phyloP scores from a whole-genome alignment of 2,888 invertebrate genomes.

The Ellobium chinense region DNA sequence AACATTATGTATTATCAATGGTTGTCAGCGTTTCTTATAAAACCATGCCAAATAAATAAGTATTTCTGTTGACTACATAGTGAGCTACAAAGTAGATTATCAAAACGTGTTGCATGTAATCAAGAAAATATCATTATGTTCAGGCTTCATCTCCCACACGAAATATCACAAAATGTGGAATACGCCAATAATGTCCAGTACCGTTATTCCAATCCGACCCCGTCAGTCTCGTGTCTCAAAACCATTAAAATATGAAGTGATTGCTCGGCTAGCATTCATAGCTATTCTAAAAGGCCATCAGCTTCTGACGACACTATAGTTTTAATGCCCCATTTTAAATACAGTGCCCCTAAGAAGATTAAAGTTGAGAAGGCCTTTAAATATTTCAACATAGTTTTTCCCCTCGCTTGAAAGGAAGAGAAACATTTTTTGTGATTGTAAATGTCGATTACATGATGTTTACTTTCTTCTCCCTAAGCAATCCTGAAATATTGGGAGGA shows the following conservation, averaged over 20 bases:
- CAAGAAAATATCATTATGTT: too few species aligned
- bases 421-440: constrained; percentile 5
- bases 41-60: too few species aligned
- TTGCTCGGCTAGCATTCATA: constrained; percentile 9
- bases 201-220: too few species aligned
- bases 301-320: constrained; percentile 9
- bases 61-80: too few species aligned
- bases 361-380: constrained; percentile 24
- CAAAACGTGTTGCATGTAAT: too few species aligned
- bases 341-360: constrained; percentile 17
- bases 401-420: neutral
- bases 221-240: neutral
- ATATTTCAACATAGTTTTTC: constrained; percentile 24
- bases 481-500: constrained; percentile 30
- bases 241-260: neutral
- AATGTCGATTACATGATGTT: constrained; percentile 31
- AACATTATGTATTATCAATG: too few species aligned
- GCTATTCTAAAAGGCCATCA: constrained; percentile 9
- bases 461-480: constrained; percentile 17
- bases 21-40: too few species aligned
- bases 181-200: too few species aligned
- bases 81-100: too few species aligned
- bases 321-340: constrained; percentile 31
- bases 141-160: too few species aligned
- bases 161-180: too few species aligned